A percentile compares a stretch with the other conserved stretches of the same genome.
Evolutionary conservation across 92 coral and sea anemone species (phyloP).

Genomic region (Heteractis magnifica): DNA sequence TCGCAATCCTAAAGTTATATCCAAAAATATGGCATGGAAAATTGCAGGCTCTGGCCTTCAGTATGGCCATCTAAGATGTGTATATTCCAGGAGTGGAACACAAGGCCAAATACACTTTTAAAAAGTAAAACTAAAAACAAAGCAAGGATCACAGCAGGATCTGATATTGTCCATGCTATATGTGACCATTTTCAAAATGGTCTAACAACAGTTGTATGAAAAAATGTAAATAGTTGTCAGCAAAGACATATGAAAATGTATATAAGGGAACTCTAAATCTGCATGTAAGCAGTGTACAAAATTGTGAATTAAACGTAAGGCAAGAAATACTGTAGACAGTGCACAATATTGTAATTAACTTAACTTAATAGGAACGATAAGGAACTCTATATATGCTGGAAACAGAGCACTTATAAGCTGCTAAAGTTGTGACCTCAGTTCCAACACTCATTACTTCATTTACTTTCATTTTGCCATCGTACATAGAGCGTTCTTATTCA

Average conservation of each 20-base stretch:
- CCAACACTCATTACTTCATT: not conserved
- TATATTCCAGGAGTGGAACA: not conserved
- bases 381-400: no score
- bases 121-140: not conserved
- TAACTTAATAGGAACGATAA: no score
- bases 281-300: not conserved
- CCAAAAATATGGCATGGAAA: not conserved
- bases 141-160: not conserved
- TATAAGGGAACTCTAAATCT: not conserved
- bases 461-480: not conserved
- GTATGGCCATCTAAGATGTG: constrained; percentile 7
- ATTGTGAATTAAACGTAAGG: not conserved
- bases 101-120: not conserved
- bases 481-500: not conserved
- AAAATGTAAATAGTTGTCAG: not conserved
- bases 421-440: not conserved
- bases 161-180: not conserved
- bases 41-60: not conserved
- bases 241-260: not conserved
- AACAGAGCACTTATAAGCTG: not conserved
- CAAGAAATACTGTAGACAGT: no score
- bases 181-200: not conserved
- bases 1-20: not conserved
- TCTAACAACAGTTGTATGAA: not conserved
- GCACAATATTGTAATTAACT: no score